Base-by-base conservation (phyloP, 2,888 invertebrate species). In the Mellilla xanthometata region DNA sequence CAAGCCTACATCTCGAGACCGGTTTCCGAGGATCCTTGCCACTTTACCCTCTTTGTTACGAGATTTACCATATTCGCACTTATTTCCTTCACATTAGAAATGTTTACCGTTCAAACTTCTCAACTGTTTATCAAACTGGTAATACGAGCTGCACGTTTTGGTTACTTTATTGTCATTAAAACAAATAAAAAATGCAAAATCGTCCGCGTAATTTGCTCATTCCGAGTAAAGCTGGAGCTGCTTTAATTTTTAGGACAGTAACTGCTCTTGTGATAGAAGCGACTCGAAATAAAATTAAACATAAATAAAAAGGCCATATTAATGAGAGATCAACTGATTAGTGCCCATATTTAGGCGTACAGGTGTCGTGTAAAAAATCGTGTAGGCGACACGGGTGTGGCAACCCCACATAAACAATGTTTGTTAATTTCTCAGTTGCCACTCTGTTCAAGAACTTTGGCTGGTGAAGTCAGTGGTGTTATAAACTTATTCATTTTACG, bases 1-100 rank as follows among this genome's bases (percentile, higher is more conserved):
- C 83, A 77, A 82, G 78, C 78, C 79, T 77, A 81, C 81, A 75
- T 82, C n/a, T n/a, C 74, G 29, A 69, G 75, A 86, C 87, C 82
- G 83, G 87, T 87, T 86, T 52, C 56, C 58, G 72, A 72, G 68
- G 75, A 74, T 73, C 73, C 73, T 72, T 67, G 61, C 62, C 53
- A 3, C 28, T 36, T 12, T 24, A 13, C 12, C n/a, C 13, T 68
- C 65, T 70, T 55, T 57, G 57, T 58, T 62, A 61, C 51, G 60
- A 38, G 35, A 24, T 47, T 49, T 34, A 49, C 51, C 31, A 53
- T 49, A 52, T 54, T 46, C 45, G 46, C 42, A 46, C 42, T 44
- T 54, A 39, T 39, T 27, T 35, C 30, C 29, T 24, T 3, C 19
- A 13, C 2, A 5, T 13, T 15, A 40, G 29, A 30, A 12, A 7